Evolutionary conservation across 2,888 invertebrate genomes (phyloP).

Genomic region (Onchidella celtica): DNA sequence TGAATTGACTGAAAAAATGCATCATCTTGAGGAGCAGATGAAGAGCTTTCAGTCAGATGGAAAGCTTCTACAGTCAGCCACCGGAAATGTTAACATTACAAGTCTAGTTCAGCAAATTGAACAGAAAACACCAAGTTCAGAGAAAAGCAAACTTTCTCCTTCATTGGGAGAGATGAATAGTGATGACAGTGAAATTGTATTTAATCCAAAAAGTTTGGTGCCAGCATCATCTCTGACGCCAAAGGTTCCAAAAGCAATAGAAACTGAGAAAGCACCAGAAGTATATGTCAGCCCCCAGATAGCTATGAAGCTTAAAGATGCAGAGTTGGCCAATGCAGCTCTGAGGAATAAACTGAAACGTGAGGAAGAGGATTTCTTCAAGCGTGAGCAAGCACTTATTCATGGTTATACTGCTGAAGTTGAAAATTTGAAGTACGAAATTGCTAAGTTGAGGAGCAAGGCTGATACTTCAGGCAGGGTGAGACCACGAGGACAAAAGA

Average conservation of each 20-base stretch:
- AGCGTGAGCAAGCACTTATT: constrained; percentile 70
- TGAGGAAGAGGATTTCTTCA: constrained; percentile 65
- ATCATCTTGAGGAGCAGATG: not conserved
- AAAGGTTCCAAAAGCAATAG: not conserved
- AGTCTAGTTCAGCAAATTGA: constrained; percentile 38
- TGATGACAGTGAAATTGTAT: constrained; percentile 28
- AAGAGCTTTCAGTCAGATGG: not conserved
- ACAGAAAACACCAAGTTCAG: constrained; percentile 14
- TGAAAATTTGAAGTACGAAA: constrained; percentile 64
- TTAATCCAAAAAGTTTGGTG: not conserved
- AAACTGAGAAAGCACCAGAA: not conserved
- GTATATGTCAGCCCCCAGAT: not conserved
- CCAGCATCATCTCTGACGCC: not conserved
- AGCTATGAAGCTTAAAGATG: constrained; percentile 38
- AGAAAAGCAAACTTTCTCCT: not conserved
- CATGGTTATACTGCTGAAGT: constrained; percentile 74
- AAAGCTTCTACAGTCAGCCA: not conserved
- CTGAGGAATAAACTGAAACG: constrained; percentile 53
- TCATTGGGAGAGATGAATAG: not conserved
- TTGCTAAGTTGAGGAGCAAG: constrained; percentile 51
- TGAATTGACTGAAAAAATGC: constrained; percentile 2
- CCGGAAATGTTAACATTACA: constrained; percentile 10
- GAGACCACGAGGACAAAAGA: constrained; percentile 19
- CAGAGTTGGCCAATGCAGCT: constrained; percentile 43
- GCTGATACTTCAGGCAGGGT: not conserved